Conservation (phyloP, 35 echinoderm and acorn worm genomes). For the Anneissia japonica region DNA sequence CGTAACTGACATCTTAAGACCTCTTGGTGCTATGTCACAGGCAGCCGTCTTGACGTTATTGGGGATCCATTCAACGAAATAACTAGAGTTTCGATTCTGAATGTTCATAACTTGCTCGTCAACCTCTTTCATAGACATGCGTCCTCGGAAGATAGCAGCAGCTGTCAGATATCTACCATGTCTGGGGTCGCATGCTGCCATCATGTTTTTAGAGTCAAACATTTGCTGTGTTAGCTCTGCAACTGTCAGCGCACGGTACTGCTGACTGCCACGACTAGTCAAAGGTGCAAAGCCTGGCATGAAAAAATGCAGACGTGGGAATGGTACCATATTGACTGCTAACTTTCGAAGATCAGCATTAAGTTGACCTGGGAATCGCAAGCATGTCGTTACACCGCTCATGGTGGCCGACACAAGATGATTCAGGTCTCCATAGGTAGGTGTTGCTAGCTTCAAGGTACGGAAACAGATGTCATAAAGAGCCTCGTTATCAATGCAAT, state of each 20-base stretch:
- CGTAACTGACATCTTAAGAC: too few species aligned
- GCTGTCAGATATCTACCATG: background rate
- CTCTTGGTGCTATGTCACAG: too few species aligned
- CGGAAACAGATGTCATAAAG: too few species aligned
- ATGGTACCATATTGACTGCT: too few species aligned
- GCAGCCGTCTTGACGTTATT: too few species aligned
- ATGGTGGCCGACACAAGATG: too few species aligned
- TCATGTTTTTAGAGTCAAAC: conserved; percentile 1
- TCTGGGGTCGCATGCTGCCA: background rate
- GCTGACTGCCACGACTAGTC: conserved; percentile 87
- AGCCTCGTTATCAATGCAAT: background rate
- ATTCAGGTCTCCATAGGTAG: too few species aligned
- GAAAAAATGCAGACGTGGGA: conserved; percentile 96
- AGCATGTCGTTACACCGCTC: conserved; percentile 2
- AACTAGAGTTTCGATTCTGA: too few species aligned
- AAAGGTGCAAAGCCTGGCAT: conserved; percentile 92
- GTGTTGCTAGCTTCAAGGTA: too few species aligned
- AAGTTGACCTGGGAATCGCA: conserved; percentile 3
- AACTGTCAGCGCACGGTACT: conserved; percentile 77
- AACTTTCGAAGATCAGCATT: conserved; percentile 10
- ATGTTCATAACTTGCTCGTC: background rate
- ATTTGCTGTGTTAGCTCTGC: conserved; percentile 61
- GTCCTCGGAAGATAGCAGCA: background rate
- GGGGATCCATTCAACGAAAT: too few species aligned
- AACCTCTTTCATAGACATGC: background rate